phyloP scores from a whole-genome alignment of 2,888 invertebrate genomes.

The Cosmia trapezina region DNA sequence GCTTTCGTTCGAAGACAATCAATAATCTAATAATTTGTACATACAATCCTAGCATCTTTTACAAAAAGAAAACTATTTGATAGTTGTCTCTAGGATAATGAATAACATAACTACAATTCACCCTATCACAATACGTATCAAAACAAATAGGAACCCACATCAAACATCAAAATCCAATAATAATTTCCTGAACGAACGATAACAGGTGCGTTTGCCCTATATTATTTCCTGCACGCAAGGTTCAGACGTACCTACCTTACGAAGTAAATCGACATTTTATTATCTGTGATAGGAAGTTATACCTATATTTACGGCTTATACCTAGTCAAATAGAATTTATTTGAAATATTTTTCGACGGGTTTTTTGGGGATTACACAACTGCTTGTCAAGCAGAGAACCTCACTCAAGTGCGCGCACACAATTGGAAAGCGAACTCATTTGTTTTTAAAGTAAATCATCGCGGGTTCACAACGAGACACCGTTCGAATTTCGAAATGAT shows the following conservation, averaged over 20 bases:
- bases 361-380: neutral
- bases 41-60: neutral
- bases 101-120: conserved; percentile 10
- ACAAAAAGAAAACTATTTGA: neutral
- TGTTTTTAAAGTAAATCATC: conserved; percentile 17
- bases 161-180: conserved; percentile 42
- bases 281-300: conserved; percentile 9
- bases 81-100: neutral
- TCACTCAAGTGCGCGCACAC: conserved; percentile 1
- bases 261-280: conserved; percentile 49
- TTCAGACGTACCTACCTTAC: conserved; percentile 7
- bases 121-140: conserved; percentile 1
- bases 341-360: neutral
- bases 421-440: conserved; percentile 2
- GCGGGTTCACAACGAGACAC: neutral
- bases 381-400: neutral
- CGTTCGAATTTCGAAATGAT: neutral
- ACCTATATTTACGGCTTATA: conserved; percentile 2
- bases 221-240: conserved; percentile 54
- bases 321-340: conserved; percentile 15
- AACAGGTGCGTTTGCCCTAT: conserved; percentile 37
- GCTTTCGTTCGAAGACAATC: neutral
- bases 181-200: conserved; percentile 45
- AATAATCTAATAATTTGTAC: neutral
- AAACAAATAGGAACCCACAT: conserved; percentile 27